A percentile compares a stretch with the other conserved stretches of the same genome.
Conservation (phyloP, 2,113 vertebrate species). For the Charina bottae region DNA sequence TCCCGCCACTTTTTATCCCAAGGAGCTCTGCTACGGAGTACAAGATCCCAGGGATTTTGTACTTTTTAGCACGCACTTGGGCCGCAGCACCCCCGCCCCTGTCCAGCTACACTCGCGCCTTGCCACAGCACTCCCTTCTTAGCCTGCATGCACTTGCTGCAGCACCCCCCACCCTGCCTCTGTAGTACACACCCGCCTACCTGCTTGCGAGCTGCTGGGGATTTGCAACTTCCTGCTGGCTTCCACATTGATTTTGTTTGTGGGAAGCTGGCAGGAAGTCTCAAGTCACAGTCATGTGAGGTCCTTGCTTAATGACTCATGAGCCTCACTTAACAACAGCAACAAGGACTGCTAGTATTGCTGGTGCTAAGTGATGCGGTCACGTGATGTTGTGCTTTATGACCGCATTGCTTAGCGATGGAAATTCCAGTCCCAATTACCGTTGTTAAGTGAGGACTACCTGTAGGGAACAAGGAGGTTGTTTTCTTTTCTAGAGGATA, state of each 20-base stretch:
- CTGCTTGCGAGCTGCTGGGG: not conserved
- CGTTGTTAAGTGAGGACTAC: not conserved
- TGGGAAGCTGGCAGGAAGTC: not conserved
- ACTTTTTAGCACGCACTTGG: too few species aligned
- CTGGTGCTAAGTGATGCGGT: not conserved
- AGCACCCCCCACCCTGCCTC: not conserved
- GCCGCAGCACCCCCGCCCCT: not conserved
- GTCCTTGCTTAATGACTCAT: not conserved
- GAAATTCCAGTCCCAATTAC: not conserved
- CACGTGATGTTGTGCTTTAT: not conserved
- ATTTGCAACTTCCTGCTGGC: not conserved
- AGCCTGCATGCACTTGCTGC: not conserved
- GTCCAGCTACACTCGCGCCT: not conserved
- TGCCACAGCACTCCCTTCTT: not conserved
- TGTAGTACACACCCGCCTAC: too few species aligned
- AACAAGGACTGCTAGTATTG: not conserved
- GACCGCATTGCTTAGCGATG: not conserved
- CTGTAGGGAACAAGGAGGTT: not conserved
- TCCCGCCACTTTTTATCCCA: not conserved
- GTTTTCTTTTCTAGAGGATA: not conserved
- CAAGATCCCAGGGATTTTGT: not conserved
- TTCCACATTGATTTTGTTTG: not conserved
- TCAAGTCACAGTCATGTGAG: not conserved
- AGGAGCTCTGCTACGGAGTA: not conserved
- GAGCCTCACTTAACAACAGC: not conserved